Conservation (phyloP, 1,140 invertebrate genomes). For the Bombus confusus region DNA sequence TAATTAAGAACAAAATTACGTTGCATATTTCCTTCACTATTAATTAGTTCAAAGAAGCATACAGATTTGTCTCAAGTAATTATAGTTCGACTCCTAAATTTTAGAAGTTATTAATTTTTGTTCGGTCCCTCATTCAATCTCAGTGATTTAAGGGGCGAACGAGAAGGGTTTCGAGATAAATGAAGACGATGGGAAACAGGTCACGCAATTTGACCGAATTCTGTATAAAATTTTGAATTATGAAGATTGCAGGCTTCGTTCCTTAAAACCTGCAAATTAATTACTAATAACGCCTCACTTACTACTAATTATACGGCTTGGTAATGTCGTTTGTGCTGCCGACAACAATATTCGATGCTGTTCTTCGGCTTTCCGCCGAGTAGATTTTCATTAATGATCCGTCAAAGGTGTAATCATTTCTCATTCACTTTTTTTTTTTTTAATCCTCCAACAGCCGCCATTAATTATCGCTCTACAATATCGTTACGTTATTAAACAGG, state of each 20-base stretch:
- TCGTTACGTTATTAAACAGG: not conserved
- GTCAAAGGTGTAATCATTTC: conserved; percentile 31
- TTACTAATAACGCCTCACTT: conserved; percentile 30
- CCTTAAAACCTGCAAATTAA: conserved; percentile 12
- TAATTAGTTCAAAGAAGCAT: not conserved
- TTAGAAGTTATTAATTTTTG: not conserved
- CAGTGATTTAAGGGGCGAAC: not conserved
- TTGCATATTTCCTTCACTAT: not conserved
- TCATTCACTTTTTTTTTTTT: conserved; percentile 3
- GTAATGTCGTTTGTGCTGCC: not conserved
- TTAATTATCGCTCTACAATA: conserved; percentile 11
- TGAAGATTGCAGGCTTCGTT: conserved; percentile 22
- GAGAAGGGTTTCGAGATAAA: not conserved
- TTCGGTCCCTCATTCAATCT: not conserved
- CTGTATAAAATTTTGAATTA: conserved; percentile 27
- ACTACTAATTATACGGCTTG: conserved; percentile 28
- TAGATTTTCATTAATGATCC: conserved; percentile 39
- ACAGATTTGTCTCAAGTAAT: not conserved
- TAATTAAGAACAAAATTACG: not conserved
- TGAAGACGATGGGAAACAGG: conserved; percentile 1
- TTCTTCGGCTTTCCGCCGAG: conserved; percentile 9
- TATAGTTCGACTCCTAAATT: not conserved
- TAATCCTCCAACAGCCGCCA: not conserved
- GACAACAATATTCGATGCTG: not conserved
- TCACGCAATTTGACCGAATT: conserved; percentile 17